Conservation (phyloP, 2,797 vertebrate genomes). For the Pristis pectinata region DNA sequence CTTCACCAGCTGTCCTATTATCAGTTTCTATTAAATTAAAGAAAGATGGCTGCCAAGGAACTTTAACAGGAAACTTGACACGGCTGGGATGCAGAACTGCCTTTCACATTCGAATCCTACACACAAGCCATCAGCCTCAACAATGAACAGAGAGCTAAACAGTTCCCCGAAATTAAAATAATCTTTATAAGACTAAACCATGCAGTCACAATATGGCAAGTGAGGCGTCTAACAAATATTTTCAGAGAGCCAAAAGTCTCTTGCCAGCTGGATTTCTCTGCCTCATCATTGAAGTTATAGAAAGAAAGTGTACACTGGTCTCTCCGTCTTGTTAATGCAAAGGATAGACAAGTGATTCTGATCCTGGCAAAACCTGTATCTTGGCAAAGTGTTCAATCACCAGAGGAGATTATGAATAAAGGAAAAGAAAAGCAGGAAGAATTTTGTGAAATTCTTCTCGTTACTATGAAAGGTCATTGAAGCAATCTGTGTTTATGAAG, state of each 20-base stretch:
- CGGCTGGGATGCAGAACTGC: background rate
- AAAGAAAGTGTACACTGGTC: background rate
- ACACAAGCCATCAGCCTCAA: background rate
- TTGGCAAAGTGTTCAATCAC: background rate
- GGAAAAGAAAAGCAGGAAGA: background rate
- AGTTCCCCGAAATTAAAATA: background rate
- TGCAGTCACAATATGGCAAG: background rate
- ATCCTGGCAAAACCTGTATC: background rate
- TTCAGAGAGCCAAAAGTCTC: background rate
- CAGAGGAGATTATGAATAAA: background rate
- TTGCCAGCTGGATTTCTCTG: background rate
- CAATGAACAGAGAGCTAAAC: background rate
- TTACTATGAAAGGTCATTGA: background rate
- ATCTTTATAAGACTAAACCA: background rate
- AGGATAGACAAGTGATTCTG: background rate
- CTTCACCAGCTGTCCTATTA: constrained; percentile 11
- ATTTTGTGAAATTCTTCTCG: background rate
- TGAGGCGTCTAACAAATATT: background rate
- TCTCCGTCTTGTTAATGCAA: background rate
- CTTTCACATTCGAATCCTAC: background rate
- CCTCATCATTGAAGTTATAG: background rate
- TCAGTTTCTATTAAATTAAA: constrained; percentile 14
- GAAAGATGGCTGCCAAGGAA: constrained; percentile 18
- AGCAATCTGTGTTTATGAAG: background rate
- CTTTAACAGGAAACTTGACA: background rate